These are phyloP conservation scores for Temnothorax rugatulus DNA, from an alignment of 2,888 invertebrate species.

Conservation along the genomic window DNA sequence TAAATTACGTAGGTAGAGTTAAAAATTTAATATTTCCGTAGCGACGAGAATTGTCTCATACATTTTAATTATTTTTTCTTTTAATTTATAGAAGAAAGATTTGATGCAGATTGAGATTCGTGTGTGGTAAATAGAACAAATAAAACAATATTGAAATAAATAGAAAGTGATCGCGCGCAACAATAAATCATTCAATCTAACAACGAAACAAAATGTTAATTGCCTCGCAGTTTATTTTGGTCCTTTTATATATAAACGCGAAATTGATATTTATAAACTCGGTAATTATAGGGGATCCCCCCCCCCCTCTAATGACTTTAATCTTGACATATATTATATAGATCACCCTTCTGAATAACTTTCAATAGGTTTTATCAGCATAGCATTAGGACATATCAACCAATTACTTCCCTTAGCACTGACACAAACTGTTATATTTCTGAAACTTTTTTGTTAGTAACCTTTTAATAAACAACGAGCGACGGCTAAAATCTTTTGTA, in stretches of 20 bases:
- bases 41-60: not conserved
- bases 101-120: not conserved
- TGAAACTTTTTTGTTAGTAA: too few relatives aligned
- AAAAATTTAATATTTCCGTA: slow-evolving; percentile 1
- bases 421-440: too few relatives aligned
- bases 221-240: slow-evolving; percentile 12
- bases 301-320: too few relatives aligned
- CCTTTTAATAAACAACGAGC: too few relatives aligned
- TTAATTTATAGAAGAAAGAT: not conserved
- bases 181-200: slow-evolving; percentile 27
- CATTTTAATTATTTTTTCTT: slow-evolving; percentile 19
- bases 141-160: slow-evolving; percentile 22
- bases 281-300: too few relatives aligned
- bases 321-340: too few relatives aligned
- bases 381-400: too few relatives aligned
- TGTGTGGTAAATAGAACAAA: not conserved
- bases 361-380: too few relatives aligned
- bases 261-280: slow-evolving; percentile 27
- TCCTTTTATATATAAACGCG: not conserved
- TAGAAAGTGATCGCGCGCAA: not conserved
- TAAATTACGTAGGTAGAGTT: not conserved
- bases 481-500: too few relatives aligned
- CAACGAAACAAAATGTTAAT: not conserved
- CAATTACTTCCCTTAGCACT: too few relatives aligned
- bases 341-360: too few relatives aligned